Percentiles rank a stretch among this genome's conserved stretches.
Evolutionary conservation across 2,797 vertebrate species (phyloP).

Genomic region (Glyptemys insculpta): DNA sequence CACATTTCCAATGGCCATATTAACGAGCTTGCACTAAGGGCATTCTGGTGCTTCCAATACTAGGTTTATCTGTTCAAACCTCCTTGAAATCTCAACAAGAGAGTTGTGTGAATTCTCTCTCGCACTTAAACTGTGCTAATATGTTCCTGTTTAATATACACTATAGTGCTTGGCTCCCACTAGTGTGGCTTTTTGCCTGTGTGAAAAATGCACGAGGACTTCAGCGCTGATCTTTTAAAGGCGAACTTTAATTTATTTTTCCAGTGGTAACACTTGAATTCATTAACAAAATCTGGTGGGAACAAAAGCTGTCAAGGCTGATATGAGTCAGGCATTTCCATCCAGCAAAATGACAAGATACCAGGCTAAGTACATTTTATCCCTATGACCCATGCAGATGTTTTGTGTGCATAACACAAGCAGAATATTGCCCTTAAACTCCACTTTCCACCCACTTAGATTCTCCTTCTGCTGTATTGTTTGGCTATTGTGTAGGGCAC

Average conservation of each 20-base stretch:
- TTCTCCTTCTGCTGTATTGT: not conserved
- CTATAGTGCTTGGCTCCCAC: fast-evolving
- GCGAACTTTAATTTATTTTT: fast-evolving
- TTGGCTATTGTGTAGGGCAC: not conserved
- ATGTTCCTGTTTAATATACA: not conserved
- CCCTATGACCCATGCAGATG: not conserved
- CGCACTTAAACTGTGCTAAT: fast-evolving
- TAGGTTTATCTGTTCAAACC: not conserved
- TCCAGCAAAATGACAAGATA: not conserved
- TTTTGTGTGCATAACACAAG: not conserved
- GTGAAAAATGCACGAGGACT: fast-evolving
- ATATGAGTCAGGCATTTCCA: fast-evolving
- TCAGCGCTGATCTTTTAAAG: fast-evolving
- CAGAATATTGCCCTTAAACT: fast-evolving
- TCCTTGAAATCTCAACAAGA: not conserved
- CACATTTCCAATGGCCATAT: not conserved
- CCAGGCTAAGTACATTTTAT: fast-evolving
- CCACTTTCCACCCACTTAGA: not conserved
- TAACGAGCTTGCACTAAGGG: fast-evolving
- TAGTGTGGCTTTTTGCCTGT: fast-evolving
- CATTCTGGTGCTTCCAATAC: fast-evolving
- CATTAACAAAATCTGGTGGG: fast-evolving
- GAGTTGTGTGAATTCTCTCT: not conserved
- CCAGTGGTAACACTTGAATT: fast-evolving
- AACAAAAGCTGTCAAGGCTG: fast-evolving